Percentiles rank a stretch among this genome's conserved stretches.
Evolutionary conservation across 2,113 vertebrate genomes (phyloP).

Genomic region (Urocolius indicus): DNA sequence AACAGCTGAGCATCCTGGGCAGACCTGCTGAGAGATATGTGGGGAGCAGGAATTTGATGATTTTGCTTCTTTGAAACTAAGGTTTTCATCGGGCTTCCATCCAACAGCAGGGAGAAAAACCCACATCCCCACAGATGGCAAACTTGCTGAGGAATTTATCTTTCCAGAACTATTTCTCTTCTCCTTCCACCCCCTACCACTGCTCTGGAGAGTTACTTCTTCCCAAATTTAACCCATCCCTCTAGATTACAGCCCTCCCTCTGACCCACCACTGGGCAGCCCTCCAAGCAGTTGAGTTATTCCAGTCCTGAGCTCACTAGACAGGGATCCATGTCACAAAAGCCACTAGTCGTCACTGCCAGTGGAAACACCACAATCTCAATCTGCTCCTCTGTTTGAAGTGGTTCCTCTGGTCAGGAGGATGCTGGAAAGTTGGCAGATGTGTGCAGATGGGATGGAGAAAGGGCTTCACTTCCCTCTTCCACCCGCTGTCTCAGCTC

Average conservation of each 20-base stretch:
- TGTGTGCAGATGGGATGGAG: neutral
- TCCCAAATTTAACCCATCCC: neutral
- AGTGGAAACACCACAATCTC: neutral
- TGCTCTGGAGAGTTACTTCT: neutral
- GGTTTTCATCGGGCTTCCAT: neutral
- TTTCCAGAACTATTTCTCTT: neutral
- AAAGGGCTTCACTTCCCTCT: neutral
- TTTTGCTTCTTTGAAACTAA: neutral
- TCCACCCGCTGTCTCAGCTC: neutral
- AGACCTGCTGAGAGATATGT: neutral
- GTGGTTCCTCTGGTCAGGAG: neutral
- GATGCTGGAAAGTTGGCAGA: neutral
- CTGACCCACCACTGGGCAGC: neutral
- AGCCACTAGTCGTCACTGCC: neutral
- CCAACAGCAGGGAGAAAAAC: neutral
- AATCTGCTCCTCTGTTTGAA: neutral
- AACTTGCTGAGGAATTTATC: neutral
- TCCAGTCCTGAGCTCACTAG: neutral
- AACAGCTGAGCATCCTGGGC: neutral
- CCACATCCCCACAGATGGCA: neutral
- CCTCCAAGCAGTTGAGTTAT: neutral
- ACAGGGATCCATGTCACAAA: neutral
- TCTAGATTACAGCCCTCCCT: neutral
- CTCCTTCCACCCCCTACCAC: neutral
- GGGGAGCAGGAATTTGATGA: slow-evolving; percentile 25